A percentile compares a stretch with the other conserved stretches of the same genome.
These are phyloP conservation scores for Pelagia noctiluca DNA, from an alignment of 30 jellyfish, hydroid and myxozoan species.

Conservation along the genomic window DNA sequence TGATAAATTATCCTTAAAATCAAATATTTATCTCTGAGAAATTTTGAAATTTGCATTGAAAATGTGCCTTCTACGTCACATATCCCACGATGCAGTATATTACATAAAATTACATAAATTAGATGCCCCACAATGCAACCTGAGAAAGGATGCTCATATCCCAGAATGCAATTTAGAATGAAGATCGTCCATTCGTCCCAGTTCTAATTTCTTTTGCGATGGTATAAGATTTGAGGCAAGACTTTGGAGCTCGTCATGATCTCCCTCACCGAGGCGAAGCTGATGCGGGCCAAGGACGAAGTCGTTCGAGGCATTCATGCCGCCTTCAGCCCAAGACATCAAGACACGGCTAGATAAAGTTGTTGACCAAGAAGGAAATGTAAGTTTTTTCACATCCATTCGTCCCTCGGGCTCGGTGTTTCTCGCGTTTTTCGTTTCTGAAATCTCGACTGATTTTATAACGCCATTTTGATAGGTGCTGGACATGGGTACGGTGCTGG, in stretches of 20 bases:
- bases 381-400: slow-evolving; percentile 32
- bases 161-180: no score
- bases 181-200: slow-evolving; percentile 80
- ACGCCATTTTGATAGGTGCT: slow-evolving; percentile 93
- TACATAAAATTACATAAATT: slow-evolving; percentile 12
- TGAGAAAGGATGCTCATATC: slow-evolving; percentile 22
- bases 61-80: neutral
- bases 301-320: slow-evolving; percentile 96
- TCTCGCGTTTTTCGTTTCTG: slow-evolving; percentile 5
- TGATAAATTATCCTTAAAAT: no score
- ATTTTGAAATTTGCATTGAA: neutral
- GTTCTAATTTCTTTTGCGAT: slow-evolving; percentile 80
- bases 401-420: neutral
- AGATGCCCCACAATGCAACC: slow-evolving; percentile 40
- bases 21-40: neutral
- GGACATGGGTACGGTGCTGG: slow-evolving; percentile 94
- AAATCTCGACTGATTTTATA: slow-evolving; percentile 33
- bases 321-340: slow-evolving; percentile 99
- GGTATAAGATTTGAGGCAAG: slow-evolving; percentile 77
- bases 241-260: slow-evolving; percentile 82
- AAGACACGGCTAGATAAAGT: slow-evolving; percentile 98
- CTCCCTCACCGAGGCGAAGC: slow-evolving; percentile 75
- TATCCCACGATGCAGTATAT: slow-evolving; percentile 26
- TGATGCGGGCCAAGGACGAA: slow-evolving; percentile 81
- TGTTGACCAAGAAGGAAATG: slow-evolving; percentile 98